Conservation (phyloP, 2,888 invertebrate genomes). For the Monochamus alternatus region DNA sequence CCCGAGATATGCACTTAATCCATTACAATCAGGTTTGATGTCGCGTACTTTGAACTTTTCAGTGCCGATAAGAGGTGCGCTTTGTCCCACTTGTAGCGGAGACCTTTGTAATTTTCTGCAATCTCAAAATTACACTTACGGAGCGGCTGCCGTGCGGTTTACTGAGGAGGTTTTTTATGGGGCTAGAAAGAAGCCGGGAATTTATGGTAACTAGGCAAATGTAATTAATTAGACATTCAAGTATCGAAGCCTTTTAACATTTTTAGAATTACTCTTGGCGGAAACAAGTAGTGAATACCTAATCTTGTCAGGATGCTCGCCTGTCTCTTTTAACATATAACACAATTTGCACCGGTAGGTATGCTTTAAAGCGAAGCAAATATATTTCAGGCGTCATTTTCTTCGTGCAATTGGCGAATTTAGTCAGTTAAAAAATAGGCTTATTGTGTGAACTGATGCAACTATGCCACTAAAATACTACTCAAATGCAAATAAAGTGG, state of each 20-base stretch:
- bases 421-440: background rate
- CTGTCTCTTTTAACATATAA: conserved; percentile 61
- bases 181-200: conserved; percentile 52
- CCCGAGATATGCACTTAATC: conserved; percentile 60
- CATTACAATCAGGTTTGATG: conserved; percentile 60
- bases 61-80: conserved; percentile 56
- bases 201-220: conserved; percentile 69
- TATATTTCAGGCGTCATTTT: background rate
- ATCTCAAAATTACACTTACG: conserved; percentile 54
- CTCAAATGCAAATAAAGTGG: too few species aligned
- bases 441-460: background rate
- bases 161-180: conserved; percentile 36
- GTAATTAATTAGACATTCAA: conserved; percentile 71
- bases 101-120: conserved; percentile 54
- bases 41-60: conserved; percentile 57
- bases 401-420: background rate
- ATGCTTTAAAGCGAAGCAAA: conserved; percentile 9
- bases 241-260: conserved; percentile 70
- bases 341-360: conserved; percentile 62
- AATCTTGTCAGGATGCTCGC: conserved; percentile 63
- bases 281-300: conserved; percentile 70
- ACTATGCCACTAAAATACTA: too few species aligned
- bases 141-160: conserved; percentile 24
- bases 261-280: conserved; percentile 67
- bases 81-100: conserved; percentile 53